phyloP scores from a whole-genome alignment of 2,113 vertebrate genomes.

The Gobiocypris rarus region DNA sequence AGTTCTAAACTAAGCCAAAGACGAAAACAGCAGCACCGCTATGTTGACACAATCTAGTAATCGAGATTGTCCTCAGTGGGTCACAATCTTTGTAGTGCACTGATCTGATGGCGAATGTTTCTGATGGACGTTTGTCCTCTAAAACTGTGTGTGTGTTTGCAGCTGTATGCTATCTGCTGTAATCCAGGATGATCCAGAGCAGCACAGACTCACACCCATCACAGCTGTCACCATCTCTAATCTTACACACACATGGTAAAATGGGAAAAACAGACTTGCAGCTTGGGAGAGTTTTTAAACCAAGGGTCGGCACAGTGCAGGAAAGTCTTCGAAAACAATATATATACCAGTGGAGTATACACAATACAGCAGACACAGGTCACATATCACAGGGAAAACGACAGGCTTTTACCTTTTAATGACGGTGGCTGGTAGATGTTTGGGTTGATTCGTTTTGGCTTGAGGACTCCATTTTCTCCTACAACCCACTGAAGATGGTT shows the following conservation, averaged over 20 bases:
- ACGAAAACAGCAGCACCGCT: background rate
- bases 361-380: slow-evolving; percentile 54
- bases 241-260: slow-evolving; percentile 49
- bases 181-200: slow-evolving; percentile 81
- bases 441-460: slow-evolving; percentile 89
- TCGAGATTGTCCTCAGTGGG: slow-evolving; percentile 24
- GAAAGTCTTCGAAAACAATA: slow-evolving; percentile 6
- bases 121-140: slow-evolving; percentile 37
- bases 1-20: background rate
- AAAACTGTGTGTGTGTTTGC: slow-evolving; percentile 9
- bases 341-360: slow-evolving; percentile 50
- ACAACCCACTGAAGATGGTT: slow-evolving; percentile 81
- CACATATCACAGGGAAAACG: slow-evolving; percentile 18
- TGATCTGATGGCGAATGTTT: background rate
- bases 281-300: slow-evolving; percentile 3
- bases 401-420: slow-evolving; percentile 84
- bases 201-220: slow-evolving; percentile 75
- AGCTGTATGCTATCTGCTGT: slow-evolving; percentile 66
- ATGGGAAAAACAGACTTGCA: slow-evolving; percentile 22
- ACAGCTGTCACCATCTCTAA: slow-evolving; percentile 75
- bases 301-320: slow-evolving; percentile 21
- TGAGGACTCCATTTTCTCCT: slow-evolving; percentile 90
- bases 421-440: slow-evolving; percentile 95
- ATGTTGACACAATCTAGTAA: slow-evolving; percentile 28
- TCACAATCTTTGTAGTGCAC: background rate